Evolutionary conservation across 2,113 vertebrate species (phyloP).

Genomic region (Elephantulus edwardii): DNA sequence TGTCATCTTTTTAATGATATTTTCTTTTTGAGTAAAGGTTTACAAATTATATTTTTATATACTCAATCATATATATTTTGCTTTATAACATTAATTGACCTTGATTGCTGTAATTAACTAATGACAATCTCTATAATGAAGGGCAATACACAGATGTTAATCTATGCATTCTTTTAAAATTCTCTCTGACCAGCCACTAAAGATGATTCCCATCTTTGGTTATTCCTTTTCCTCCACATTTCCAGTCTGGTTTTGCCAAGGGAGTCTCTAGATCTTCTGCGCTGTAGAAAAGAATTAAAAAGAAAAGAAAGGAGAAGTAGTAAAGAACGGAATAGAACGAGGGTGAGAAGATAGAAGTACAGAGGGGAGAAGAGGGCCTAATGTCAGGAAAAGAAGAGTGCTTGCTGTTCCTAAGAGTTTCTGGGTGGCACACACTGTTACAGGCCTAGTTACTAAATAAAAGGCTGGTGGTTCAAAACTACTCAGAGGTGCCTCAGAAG

Average conservation of each 20-base stretch:
- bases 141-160: no score
- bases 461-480: neutral
- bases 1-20: no score
- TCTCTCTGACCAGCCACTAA: neutral
- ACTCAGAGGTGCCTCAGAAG: neutral
- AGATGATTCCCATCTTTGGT: neutral
- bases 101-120: no score
- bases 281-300: neutral
- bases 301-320: no score
- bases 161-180: no score
- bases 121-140: no score
- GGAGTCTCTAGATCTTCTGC: neutral
- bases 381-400: neutral
- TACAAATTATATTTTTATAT: no score
- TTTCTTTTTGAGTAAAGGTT: no score
- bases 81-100: no score
- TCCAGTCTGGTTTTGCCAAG: neutral
- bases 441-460: neutral
- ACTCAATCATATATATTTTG: no score
- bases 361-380: neutral
- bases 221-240: neutral
- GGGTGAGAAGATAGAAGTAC: accelerated
- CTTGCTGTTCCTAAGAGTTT: neutral
- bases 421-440: neutral
- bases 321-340: neutral